Evolutionary conservation across 1,140 invertebrate genomes (phyloP), one percentile per base, ranked within the genome.

Genomic region (Pseudobourletiella spinata): DNA sequence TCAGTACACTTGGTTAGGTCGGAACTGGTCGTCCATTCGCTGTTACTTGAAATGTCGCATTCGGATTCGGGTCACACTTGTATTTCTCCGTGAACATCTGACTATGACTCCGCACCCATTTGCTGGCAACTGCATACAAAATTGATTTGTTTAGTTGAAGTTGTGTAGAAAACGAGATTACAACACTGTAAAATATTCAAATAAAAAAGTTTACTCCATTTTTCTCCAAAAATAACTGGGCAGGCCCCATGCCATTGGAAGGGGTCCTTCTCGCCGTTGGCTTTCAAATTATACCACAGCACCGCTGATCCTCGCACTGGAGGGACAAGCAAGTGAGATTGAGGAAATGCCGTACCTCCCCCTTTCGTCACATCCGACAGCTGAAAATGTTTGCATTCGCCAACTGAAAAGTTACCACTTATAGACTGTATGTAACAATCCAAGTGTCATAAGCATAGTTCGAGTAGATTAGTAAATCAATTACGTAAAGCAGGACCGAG

Each of bases 281-380:
- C 54, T 22, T 69, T 67, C 1, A 74, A 52, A 59, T 74, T 74
- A 35, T 70, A 71, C 74, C 74, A 75, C 58, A 70, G 74, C 0
- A 72, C 71, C 1, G 73, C 74, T 0, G 73, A 67, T 15, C 71
- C 72, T 60, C 70, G 69, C 1, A 50, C 28, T 0, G 74, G 73
- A 61, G 60, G 65, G n/a, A 72, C 65, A 4, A 67, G 60, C 2
- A 71, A 69, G 20, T 73, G 73, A 14, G 73, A 62, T 46, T 71
- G 67, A 0, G 74, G 73, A 59, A 76, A 76, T 20, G 73, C 74
- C 3, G 75, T 76, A 2, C 70, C 70, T 15, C 75, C 75, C 1
- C 75, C 75, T 16, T 61, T 46, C 14, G 20, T 20, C 1, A 61
- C 60, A 6, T 55, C 42, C 22, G 60, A 56, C 8, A 61, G 14